Base-by-base conservation (phyloP, 2,888 invertebrate genomes). In the Caenorhabditis japonica region DNA sequence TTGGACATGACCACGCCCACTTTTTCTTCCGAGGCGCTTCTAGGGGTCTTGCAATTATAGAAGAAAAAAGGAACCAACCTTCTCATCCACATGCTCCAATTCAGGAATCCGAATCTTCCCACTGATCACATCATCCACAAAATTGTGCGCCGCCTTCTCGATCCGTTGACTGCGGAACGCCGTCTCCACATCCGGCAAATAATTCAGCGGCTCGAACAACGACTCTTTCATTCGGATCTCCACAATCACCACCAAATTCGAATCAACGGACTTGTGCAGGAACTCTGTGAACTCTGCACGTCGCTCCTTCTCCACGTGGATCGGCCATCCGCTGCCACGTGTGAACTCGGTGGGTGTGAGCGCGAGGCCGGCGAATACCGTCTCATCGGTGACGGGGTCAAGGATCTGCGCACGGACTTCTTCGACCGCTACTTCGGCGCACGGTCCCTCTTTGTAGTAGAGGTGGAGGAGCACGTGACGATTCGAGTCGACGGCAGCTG, bases 391-490 rank as follows among this genome's bases (percentile, higher is more conserved):
- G 21, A 30, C 59, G 25, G 69, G 69, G 47, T 74, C 74, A 27
- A 69, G 39, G 52, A 74, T 69, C 60, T 74, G 62, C 3, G 74
- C 74, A 19, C 62, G 70, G 51, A 83, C 81, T 34, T 81, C 80
- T 38, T 81, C 79, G 13, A 86, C 74, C 5, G 53, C 58, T 3
- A 86, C 79, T 60, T 86, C 86, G 12, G 62, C 53, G 23, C 82
- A 76, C 4, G 85, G 85, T 36, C 86, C 86, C 44, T 86, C 85
- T 55, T 85, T 85, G 75, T 82, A 86, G 77, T 86, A 86, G 30
- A 86, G 66, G 34, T 79, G 80, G 34, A 85, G 72, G 59, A 81
- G 79, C 51, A 84, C 84, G 58, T 83, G 80, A 36, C 78, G 73
- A 43, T 60, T 66, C 17, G 66, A 62, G 47, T 64, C 74, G 19